phyloP scores from a whole-genome alignment of 1,140 invertebrate species.

The Drosophila mauritiana region DNA sequence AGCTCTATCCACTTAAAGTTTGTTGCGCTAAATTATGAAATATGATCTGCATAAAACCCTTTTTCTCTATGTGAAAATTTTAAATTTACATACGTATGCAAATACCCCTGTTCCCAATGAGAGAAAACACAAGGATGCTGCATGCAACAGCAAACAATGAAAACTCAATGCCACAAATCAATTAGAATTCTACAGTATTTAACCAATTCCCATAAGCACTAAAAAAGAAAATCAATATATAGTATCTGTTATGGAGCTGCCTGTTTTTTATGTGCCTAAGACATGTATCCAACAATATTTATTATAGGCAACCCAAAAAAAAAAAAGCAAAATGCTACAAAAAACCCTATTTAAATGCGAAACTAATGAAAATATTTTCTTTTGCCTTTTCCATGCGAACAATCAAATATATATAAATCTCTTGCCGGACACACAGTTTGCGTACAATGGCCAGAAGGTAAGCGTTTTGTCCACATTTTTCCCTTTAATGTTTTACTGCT shows the following conservation, averaged over 20 bases:
- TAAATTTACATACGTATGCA: conserved; percentile 17
- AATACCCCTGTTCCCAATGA: conserved; percentile 14
- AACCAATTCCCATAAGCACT: conserved; percentile 48
- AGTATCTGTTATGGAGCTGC: conserved; percentile 57
- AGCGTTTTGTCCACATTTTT: conserved; percentile 84
- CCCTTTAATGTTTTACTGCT: conserved; percentile 48
- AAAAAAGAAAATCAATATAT: conserved; percentile 40
- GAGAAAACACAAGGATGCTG: conserved; percentile 48
- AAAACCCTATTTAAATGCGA: conserved; percentile 44
- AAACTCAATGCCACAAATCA: conserved; percentile 40
- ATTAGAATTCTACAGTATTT: conserved; percentile 43
- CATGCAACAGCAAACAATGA: conserved; percentile 46
- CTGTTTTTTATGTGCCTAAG: conserved; percentile 62
- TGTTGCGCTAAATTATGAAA: too few relatives aligned
- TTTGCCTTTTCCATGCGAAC: conserved; percentile 73
- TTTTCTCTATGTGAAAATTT: conserved; percentile 11
- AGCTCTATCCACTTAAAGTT: neutral
- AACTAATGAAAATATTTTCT: conserved; percentile 75
- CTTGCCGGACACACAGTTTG: conserved; percentile 90
- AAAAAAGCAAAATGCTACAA: conserved; percentile 38
- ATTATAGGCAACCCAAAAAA: conserved; percentile 31
- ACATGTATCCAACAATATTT: conserved; percentile 49
- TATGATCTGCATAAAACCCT: neutral
- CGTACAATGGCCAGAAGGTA: conserved; percentile 95
- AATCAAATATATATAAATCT: conserved; percentile 56